Percentiles rank a stretch among this genome's conserved stretches.
Conservation (phyloP, 2,113 vertebrate species). For the Calyptomena viridis region DNA sequence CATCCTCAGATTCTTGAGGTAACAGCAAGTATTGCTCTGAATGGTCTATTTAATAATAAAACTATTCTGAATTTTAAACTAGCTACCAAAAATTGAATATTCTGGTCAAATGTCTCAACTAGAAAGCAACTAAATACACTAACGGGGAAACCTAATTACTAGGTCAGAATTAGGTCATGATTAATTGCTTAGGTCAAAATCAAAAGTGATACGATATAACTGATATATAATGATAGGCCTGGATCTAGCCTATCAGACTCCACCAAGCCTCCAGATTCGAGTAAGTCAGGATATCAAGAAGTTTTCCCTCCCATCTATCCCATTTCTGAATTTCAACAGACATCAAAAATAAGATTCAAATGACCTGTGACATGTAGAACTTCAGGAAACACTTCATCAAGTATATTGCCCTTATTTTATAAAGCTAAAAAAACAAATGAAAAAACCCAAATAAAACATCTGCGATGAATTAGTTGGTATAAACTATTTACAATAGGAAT, state of each 20-base stretch:
- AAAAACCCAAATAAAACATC: background rate
- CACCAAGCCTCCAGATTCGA: background rate
- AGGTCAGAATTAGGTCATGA: background rate
- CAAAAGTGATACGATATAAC: background rate
- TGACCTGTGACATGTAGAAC: background rate
- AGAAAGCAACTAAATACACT: background rate
- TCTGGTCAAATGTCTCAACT: background rate
- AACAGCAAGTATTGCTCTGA: background rate
- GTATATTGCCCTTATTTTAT: background rate
- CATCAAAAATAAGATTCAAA: background rate
- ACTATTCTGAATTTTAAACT: background rate
- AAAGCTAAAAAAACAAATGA: background rate
- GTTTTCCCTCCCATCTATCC: background rate
- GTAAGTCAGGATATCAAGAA: background rate
- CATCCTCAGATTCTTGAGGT: background rate
- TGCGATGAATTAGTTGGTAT: background rate
- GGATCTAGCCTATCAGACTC: background rate
- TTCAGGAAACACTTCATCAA: background rate
- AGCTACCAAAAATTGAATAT: background rate
- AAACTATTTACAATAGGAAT: background rate
- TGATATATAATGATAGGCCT: background rate
- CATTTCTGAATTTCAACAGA: background rate
- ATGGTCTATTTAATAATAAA: background rate
- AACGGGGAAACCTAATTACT: background rate
- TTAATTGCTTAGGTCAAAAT: background rate